phyloP scores from a whole-genome alignment of 2,113 vertebrate species.

The Ageneiosus marmoratus region DNA sequence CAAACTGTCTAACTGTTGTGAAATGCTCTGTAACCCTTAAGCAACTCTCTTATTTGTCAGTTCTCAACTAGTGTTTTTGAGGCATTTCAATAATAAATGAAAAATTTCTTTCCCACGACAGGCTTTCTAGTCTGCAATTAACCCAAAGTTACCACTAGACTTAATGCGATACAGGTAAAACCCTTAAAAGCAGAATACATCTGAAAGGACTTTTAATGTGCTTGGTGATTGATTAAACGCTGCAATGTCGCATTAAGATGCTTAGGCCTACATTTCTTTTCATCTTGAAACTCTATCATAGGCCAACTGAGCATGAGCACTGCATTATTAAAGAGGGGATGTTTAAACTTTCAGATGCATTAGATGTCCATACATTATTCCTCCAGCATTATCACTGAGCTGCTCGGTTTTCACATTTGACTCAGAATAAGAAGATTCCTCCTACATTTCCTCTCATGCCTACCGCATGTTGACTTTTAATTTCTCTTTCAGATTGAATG shows the following conservation, averaged over 20 bases:
- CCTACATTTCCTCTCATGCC: constrained; percentile 37
- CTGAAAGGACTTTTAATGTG: background rate
- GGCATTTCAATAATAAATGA: constrained; percentile 15
- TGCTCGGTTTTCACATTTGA: constrained; percentile 40
- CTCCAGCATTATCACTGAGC: constrained; percentile 48
- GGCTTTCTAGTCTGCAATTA: background rate
- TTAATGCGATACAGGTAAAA: background rate
- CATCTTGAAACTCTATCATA: constrained; percentile 1
- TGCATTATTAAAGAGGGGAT: constrained; percentile 40
- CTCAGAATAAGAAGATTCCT: constrained; percentile 55
- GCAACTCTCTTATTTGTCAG: constrained; percentile 13
- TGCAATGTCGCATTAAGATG: background rate
- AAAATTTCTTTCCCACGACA: background rate
- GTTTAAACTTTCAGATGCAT: constrained; percentile 42
- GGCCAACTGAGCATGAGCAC: constrained; percentile 5
- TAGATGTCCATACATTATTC: constrained; percentile 54
- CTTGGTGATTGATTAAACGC: background rate
- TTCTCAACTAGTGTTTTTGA: constrained; percentile 18
- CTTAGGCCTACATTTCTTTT: constrained; percentile 1
- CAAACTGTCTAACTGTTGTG: background rate
- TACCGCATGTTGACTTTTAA: constrained; percentile 61
- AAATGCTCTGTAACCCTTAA: background rate
- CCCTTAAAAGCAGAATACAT: background rate
- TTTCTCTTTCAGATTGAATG: constrained; percentile 64
- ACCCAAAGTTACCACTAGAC: background rate